Conservation (phyloP, 2,113 vertebrate species). For the Antidorcas marsupialis region DNA sequence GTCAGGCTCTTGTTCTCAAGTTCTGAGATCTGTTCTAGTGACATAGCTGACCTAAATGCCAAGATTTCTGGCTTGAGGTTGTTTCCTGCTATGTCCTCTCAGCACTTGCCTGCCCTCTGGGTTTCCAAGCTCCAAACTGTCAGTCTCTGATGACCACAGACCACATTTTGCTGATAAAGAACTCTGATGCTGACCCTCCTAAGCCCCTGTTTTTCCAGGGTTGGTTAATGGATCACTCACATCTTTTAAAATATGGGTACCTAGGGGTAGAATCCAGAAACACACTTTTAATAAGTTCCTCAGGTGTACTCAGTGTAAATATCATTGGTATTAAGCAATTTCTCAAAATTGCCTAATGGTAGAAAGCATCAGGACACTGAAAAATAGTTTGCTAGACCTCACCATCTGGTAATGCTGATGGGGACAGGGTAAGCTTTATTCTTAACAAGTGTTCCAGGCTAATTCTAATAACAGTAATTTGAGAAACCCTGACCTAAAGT, state of each 20-base stretch:
- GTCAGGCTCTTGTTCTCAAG: neutral
- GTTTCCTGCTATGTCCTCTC: neutral
- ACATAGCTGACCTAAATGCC: neutral
- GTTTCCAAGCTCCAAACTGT: neutral
- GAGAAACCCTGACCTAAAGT: neutral
- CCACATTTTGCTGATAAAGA: neutral
- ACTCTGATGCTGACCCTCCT: neutral
- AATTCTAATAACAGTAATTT: neutral
- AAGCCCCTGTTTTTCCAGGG: neutral
- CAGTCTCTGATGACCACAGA: neutral
- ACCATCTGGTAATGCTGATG: neutral
- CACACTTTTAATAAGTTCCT: neutral
- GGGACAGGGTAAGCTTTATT: neutral
- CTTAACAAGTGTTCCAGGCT: neutral
- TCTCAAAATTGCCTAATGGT: neutral
- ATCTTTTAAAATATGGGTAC: neutral
- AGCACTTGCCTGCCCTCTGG: neutral
- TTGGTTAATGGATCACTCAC: neutral
- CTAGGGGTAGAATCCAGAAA: neutral
- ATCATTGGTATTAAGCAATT: neutral
- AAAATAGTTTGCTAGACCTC: neutral
- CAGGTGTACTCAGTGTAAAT: neutral
- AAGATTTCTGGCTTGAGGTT: neutral
- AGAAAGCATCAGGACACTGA: neutral
- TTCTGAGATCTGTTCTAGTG: neutral